Base-by-base conservation (phyloP, 1,140 invertebrate genomes). In the Brachionus koreanus region DNA sequence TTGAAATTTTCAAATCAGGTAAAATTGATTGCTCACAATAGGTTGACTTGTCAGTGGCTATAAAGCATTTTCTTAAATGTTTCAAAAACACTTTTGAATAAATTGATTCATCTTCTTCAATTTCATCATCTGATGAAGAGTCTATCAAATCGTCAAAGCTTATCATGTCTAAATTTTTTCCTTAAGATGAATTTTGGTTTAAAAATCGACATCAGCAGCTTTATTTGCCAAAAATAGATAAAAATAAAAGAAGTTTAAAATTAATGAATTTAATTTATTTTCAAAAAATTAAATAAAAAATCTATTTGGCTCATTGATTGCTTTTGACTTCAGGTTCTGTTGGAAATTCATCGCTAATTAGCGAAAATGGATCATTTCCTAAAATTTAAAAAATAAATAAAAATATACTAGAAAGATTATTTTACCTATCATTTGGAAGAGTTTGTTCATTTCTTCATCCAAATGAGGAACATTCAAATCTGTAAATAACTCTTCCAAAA, bases 11-110 rank as follows among this genome's bases (percentile, higher is more conserved):
- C 1, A 79, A 43, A 57, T 79, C 49, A 10, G 76, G 46, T 43
- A 61, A 37, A 33, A 79, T 37, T 2, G 35, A 13, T 13, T 65
- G 76, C 19, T 79, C 76, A 79, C 76, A 79, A 43, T 35, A 79
- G 25, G n/a, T 79, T n/a, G 33, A 61, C 29, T 57, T 42, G 42
- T 79, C 76, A 65, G 39, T 65, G 13, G 76, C 49, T 10, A 79
- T 43, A 79, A 79, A 79, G 57, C 76, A 61, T 43, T 79, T 79
- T 61, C 76, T 79, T 42, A 79, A 61, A 61, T 79, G 76, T 3
- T 63, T 29, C 33, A 79, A 5, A 6, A 79, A 79, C 10, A 65
- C 49, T 42, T 37, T 79, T 13, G 46, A 46, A 13, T 10, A 19
- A 16, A 23, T 12, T 1, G 19, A 39, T 19, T 13, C 43, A 13